A percentile compares a stretch with the other conserved stretches of the same genome.
phyloP scores from a whole-genome alignment of 2,113 vertebrate genomes.

The Poeciliopsis prolifica region DNA sequence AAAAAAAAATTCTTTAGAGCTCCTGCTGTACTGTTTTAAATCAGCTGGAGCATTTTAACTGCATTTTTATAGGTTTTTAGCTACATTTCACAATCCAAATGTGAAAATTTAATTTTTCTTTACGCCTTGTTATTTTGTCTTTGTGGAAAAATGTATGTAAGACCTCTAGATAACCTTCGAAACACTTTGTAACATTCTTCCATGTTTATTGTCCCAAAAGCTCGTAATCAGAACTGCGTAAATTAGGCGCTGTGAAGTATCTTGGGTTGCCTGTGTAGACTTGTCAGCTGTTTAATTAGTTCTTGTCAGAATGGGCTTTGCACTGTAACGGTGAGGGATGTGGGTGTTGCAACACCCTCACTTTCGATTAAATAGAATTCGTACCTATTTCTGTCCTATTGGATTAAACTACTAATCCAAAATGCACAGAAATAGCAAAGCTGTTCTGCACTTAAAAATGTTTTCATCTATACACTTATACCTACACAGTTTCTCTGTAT shows the following conservation, averaged over 20 bases:
- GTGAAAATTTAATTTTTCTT: no score
- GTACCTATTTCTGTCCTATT: background rate
- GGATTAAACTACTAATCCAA: background rate
- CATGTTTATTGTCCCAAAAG: background rate
- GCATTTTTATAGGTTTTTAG: background rate
- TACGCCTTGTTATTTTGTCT: background rate
- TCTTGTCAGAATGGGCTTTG: background rate
- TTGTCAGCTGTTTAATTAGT: constrained; percentile 16
- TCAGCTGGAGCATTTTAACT: background rate
- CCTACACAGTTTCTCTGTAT: no score
- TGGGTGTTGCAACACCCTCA: background rate
- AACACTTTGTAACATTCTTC: background rate
- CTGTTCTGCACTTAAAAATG: background rate
- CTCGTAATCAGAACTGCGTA: background rate
- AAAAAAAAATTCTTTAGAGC: background rate
- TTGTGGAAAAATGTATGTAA: background rate
- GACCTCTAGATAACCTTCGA: background rate
- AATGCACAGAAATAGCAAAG: background rate
- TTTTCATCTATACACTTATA: background rate
- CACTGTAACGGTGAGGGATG: background rate
- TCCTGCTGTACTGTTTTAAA: background rate
- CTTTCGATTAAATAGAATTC: background rate
- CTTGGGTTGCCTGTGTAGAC: background rate
- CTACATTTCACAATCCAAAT: background rate
- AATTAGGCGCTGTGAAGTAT: constrained; percentile 1